phyloP scores from a whole-genome alignment of 2,888 invertebrate genomes.

The Laspeyria flexula region DNA sequence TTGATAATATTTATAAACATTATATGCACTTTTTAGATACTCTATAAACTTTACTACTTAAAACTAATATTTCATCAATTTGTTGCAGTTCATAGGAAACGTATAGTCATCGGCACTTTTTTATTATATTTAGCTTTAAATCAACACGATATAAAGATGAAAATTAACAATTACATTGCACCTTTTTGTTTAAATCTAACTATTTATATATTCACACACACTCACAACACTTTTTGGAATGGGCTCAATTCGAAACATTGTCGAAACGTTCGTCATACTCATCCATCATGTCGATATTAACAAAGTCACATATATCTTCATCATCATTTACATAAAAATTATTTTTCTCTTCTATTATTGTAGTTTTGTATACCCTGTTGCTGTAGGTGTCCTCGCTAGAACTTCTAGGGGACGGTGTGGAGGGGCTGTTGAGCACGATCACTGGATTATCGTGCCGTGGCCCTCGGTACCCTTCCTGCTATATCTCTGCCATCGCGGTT shows the following conservation, averaged over 20 bases:
- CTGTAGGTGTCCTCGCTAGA: constrained; percentile 69
- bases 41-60: constrained; percentile 34
- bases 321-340: constrained; percentile 58
- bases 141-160: constrained; percentile 26
- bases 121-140: constrained; percentile 23
- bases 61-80: constrained; percentile 31
- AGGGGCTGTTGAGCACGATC: constrained; percentile 79
- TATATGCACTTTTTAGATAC: constrained; percentile 16
- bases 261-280: constrained; percentile 63
- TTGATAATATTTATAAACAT: constrained; percentile 6
- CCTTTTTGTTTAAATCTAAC: constrained; percentile 58
- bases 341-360: constrained; percentile 66
- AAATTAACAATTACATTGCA: constrained; percentile 58
- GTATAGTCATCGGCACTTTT: constrained; percentile 37
- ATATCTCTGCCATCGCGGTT: constrained; percentile 71
- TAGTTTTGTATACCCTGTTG: constrained; percentile 80
- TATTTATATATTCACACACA: constrained; percentile 54
- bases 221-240: constrained; percentile 75
- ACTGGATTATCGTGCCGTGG: constrained; percentile 53
- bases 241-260: constrained; percentile 55
- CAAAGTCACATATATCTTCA: constrained; percentile 63
- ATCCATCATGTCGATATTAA: constrained; percentile 63
- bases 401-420: constrained; percentile 67
- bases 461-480: constrained; percentile 64
- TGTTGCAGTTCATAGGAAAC: constrained; percentile 46